phyloP scores from a whole-genome alignment of 2,888 invertebrate species.

The Gastracanthus pulcherrimus region DNA sequence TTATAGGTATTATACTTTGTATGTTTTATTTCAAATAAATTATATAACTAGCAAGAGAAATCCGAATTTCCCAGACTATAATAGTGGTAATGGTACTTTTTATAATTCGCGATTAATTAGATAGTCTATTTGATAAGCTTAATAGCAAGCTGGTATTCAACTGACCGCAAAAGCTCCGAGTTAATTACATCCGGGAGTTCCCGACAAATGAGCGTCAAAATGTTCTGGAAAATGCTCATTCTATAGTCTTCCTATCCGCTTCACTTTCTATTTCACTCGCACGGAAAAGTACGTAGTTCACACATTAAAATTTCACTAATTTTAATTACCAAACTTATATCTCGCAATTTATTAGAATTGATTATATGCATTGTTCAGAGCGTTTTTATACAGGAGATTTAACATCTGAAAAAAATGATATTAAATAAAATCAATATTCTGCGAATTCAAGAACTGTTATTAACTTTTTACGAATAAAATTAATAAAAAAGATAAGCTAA shows the following conservation, averaged over 20 bases:
- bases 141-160: conserved; percentile 16
- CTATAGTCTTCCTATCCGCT: not conserved
- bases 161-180: conserved; percentile 18
- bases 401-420: too few relatives aligned
- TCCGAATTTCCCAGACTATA: not conserved
- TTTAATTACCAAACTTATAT: not conserved
- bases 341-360: not conserved
- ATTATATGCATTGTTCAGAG: too few relatives aligned
- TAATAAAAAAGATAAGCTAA: too few relatives aligned
- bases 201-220: conserved; percentile 24
- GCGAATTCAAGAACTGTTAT: too few relatives aligned
- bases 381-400: too few relatives aligned
- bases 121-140: conserved; percentile 29
- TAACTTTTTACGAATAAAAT: too few relatives aligned
- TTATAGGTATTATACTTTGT: too few relatives aligned
- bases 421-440: too few relatives aligned
- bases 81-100: not conserved
- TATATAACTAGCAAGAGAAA: not conserved
- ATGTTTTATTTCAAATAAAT: not conserved
- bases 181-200: conserved; percentile 26
- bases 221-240: not conserved
- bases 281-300: not conserved
- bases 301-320: not conserved
- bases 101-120: conserved; percentile 32
- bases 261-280: not conserved